Conservation (phyloP, 2,113 vertebrate genomes). For the Syngnathus floridae region DNA sequence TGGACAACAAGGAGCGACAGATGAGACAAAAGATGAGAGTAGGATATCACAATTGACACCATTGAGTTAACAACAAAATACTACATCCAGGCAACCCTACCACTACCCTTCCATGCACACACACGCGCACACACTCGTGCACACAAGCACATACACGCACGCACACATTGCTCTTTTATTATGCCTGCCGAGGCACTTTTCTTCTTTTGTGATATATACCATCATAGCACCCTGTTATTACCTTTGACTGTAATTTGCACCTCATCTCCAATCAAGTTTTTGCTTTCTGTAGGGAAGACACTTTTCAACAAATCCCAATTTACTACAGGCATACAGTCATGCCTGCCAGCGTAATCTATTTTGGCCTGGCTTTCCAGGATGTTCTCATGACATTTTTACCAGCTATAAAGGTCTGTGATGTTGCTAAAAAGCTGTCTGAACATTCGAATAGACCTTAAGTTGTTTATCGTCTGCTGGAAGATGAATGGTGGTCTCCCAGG, state of each 20-base stretch:
- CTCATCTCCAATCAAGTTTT: slow-evolving; percentile 59
- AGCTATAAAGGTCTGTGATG: slow-evolving; percentile 15
- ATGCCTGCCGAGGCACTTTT: slow-evolving; percentile 39
- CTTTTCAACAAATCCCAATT: slow-evolving; percentile 50
- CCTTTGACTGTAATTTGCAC: slow-evolving; percentile 60
- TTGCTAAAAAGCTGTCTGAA: slow-evolving; percentile 37
- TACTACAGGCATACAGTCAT: slow-evolving; percentile 28
- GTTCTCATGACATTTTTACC: slow-evolving; percentile 45
- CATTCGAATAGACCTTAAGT: slow-evolving; percentile 8
- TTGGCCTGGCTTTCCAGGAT: slow-evolving; percentile 43
- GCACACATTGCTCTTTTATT: slow-evolving; percentile 18
- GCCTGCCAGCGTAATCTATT: slow-evolving; percentile 44
- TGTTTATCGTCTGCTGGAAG: slow-evolving; percentile 34
- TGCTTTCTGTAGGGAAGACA: slow-evolving; percentile 49
- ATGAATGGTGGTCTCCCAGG: slow-evolving; percentile 42
- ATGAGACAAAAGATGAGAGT: no score
- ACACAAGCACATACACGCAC: slow-evolving; percentile 3
- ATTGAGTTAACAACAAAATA: background rate
- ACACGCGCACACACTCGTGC: slow-evolving; percentile 7
- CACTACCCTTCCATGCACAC: background rate
- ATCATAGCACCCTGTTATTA: slow-evolving; percentile 59
- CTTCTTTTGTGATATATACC: slow-evolving; percentile 39
- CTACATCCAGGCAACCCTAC: no score
- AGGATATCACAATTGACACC: background rate
- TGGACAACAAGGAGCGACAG: background rate